A percentile compares a stretch with the other conserved stretches of the same genome.
phyloP scores from a whole-genome alignment of 2,113 vertebrate genomes.

The Pseudonaja textilis region DNA sequence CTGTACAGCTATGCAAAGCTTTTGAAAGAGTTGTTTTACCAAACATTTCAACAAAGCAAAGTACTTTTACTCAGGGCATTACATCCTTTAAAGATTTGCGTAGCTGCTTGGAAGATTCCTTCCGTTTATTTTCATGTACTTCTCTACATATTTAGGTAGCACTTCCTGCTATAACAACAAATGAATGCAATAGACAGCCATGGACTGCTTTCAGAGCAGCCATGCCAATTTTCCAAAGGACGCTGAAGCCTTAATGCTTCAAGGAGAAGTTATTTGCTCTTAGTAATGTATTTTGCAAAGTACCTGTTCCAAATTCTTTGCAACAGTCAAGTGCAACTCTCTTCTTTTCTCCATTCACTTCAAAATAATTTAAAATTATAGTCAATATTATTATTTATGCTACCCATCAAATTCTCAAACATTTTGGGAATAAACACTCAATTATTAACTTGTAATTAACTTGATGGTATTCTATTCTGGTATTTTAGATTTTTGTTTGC shows the following conservation, averaged over 20 bases:
- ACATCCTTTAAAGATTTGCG: not conserved
- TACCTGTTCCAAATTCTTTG: not conserved
- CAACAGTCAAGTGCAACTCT: not conserved
- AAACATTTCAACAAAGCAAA: not conserved
- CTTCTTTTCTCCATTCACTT: not conserved
- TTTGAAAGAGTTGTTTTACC: not conserved
- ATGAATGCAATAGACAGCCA: not conserved
- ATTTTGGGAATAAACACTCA: not conserved
- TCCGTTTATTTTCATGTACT: not conserved
- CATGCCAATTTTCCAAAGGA: not conserved
- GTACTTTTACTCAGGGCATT: not conserved
- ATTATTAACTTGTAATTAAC: not conserved
- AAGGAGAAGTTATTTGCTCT: not conserved
- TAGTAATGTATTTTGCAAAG: not conserved
- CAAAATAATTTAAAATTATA: not conserved
- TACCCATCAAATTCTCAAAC: not conserved
- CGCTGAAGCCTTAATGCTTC: not conserved
- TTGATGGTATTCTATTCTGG: not conserved
- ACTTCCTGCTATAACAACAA: not conserved
- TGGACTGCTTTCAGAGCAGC: not conserved
- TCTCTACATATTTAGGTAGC: not conserved
- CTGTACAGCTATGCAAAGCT: not conserved
- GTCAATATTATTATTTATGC: not conserved
- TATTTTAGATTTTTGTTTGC: not conserved
- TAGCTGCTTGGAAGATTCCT: not conserved